A percentile compares a stretch with the other conserved stretches of the same genome.
These are phyloP conservation scores for Oophaga pumilio DNA, from an alignment of 2,113 vertebrate species.

Conservation along the genomic window DNA sequence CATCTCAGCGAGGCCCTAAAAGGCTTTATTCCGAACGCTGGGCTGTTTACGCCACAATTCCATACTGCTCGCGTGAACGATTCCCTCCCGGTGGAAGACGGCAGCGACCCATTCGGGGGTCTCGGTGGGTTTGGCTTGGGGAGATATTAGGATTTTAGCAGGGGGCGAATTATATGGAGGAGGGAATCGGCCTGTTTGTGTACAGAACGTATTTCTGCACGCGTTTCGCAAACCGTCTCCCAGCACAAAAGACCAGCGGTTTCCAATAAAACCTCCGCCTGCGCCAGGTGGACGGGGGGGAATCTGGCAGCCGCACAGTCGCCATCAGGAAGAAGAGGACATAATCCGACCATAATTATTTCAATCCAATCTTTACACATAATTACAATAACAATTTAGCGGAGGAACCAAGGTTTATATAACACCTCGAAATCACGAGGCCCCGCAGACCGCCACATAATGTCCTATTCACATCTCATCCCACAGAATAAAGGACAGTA, in stretches of 20 bases:
- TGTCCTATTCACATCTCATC: neutral
- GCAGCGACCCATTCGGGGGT: neutral
- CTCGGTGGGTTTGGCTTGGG: neutral
- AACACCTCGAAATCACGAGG: slow-evolving; percentile 10
- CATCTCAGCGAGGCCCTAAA: slow-evolving; percentile 4
- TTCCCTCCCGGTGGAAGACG: neutral
- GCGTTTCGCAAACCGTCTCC: neutral
- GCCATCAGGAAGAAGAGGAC: neutral
- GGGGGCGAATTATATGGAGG: neutral
- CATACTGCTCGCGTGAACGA: neutral
- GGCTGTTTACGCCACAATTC: neutral
- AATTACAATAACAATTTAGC: slow-evolving; percentile 15
- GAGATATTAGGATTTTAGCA: neutral
- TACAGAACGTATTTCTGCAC: neutral
- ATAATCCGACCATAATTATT: slow-evolving; percentile 1
- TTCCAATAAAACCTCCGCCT: neutral
- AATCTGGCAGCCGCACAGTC: neutral
- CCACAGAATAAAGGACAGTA: neutral
- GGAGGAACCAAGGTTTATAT: neutral
- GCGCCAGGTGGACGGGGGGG: neutral
- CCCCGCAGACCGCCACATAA: neutral
- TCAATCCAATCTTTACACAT: neutral
- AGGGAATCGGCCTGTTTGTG: neutral
- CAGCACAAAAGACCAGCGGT: neutral
- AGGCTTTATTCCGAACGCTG: neutral